Evolutionary conservation across 2,797 vertebrate species (phyloP).

Genomic region (Callimico goeldii): DNA sequence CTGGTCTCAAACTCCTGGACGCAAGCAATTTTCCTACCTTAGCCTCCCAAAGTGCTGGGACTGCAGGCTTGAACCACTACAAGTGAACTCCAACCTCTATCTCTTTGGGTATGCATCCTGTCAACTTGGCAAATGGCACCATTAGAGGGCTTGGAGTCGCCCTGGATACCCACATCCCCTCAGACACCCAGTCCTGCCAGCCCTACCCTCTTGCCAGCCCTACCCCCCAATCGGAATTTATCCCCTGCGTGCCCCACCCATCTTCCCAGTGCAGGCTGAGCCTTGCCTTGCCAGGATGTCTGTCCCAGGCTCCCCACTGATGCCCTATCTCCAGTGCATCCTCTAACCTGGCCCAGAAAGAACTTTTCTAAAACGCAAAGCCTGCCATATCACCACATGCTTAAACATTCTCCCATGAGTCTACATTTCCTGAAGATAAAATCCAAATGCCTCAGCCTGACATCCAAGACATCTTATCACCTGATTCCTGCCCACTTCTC

Average conservation of each 20-base stretch:
- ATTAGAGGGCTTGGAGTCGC: accelerated
- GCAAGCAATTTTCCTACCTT: too few species aligned
- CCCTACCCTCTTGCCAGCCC: neutral
- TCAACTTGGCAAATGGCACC: neutral
- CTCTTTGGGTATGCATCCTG: neutral
- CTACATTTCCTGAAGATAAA: constrained; percentile 49
- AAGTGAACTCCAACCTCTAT: neutral
- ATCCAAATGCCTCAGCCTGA: neutral
- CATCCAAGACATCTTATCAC: neutral
- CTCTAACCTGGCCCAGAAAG: neutral
- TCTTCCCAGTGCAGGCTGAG: neutral
- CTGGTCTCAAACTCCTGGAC: too few species aligned
- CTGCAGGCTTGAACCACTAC: too few species aligned
- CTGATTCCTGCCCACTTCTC: neutral
- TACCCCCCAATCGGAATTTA: neutral
- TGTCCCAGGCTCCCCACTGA: accelerated
- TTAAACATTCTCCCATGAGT: constrained; percentile 38
- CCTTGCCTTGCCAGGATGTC: too few species aligned
- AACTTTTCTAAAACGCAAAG: neutral
- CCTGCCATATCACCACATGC: accelerated
- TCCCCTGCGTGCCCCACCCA: accelerated
- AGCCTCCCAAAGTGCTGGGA: too few species aligned
- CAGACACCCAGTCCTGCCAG: neutral
- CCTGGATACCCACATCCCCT: neutral
- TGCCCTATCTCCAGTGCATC: neutral